A percentile compares a stretch with the other conserved stretches of the same genome.
These are phyloP conservation scores for Anneissia japonica DNA, from an alignment of 35 echinoderm and acorn worm species.

Conservation along the genomic window DNA sequence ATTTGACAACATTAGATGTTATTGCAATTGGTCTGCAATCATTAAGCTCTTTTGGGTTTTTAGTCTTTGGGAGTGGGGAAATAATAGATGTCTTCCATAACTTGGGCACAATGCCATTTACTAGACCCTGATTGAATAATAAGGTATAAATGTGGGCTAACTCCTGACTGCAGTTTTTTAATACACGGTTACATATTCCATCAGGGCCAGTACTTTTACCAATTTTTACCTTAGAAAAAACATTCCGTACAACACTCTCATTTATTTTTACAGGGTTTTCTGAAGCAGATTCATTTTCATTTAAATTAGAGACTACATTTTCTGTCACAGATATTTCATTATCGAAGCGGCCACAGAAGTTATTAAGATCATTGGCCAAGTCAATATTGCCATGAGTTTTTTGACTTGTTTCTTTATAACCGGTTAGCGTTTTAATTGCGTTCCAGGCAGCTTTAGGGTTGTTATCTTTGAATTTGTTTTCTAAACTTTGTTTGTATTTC, in stretches of 20 bases:
- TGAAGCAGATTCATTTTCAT: neutral
- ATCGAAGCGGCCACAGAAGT: neutral
- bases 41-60: neutral
- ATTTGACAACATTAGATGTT: neutral
- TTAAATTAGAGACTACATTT: neutral
- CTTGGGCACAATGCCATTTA: neutral
- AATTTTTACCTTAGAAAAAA: neutral
- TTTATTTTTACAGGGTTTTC: neutral
- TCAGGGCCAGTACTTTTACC: neutral
- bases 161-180: neutral
- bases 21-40: neutral
- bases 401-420: neutral
- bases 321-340: neutral
- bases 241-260: neutral
- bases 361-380: neutral
- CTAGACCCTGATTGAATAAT: neutral
- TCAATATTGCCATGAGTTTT: neutral
- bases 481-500: neutral
- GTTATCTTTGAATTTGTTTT: neutral
- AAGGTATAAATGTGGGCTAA: neutral
- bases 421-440: neutral
- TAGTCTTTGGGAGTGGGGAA: neutral
- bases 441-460: constrained; percentile 5
- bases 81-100: constrained; percentile 6
- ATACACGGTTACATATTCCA: neutral